Conservation (phyloP, 2,113 vertebrate genomes). For the Chionodraco myersi region DNA sequence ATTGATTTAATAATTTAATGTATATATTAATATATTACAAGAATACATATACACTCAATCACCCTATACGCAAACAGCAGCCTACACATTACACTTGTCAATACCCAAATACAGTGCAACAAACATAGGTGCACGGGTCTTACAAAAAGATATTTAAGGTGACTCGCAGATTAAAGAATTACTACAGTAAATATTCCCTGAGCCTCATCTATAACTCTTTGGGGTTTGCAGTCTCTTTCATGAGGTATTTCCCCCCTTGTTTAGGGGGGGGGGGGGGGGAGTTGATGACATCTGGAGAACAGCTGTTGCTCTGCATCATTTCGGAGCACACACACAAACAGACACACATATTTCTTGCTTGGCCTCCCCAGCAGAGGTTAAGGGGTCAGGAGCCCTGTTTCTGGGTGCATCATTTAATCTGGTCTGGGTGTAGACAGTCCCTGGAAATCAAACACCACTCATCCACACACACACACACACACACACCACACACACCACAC, state of each 20-base stretch:
- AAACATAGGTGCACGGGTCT: background rate
- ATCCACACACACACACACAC: too few species aligned
- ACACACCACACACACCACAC: too few species aligned
- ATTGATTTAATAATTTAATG: background rate
- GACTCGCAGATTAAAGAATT: background rate
- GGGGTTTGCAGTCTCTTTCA: slow-evolving; percentile 19
- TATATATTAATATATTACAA: too few species aligned
- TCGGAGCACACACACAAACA: slow-evolving; percentile 1
- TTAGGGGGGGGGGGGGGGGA: background rate
- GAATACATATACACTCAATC: background rate
- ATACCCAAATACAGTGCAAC: background rate
- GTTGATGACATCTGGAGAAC: slow-evolving; percentile 75
- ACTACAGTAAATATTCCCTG: slow-evolving; percentile 6
- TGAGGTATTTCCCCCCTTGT: slow-evolving; percentile 23
- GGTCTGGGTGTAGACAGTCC: slow-evolving; percentile 55
- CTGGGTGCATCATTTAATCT: slow-evolving; percentile 69
- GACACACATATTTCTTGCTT: slow-evolving; percentile 41
- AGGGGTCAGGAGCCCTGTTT: slow-evolving; percentile 61
- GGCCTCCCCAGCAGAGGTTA: slow-evolving; percentile 49
- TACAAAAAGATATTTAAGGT: background rate
- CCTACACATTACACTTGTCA: background rate
- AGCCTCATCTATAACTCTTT: slow-evolving; percentile 11
- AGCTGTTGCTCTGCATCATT: slow-evolving; percentile 74
- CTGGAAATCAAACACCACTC: slow-evolving; percentile 71
- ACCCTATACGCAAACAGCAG: background rate